Evolutionary conservation across 2,113 vertebrate species (phyloP).

Genomic region (Eonycteris spelaea): DNA sequence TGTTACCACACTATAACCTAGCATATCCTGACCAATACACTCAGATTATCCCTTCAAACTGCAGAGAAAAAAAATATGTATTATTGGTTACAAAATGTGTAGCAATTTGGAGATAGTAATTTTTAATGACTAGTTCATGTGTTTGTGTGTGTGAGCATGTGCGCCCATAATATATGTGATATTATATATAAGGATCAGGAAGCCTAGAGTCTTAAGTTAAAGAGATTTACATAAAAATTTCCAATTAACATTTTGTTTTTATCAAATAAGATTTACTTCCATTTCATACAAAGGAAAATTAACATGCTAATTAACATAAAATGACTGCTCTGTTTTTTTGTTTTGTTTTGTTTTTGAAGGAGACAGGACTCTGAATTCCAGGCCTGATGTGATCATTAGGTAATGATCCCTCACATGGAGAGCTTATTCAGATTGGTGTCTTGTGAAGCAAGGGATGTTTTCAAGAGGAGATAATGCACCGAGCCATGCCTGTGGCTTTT

Average conservation of each 20-base stretch:
- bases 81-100: background rate
- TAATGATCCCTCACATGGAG: background rate
- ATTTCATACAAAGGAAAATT: background rate
- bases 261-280: background rate
- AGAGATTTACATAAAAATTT: slow-evolving; percentile 13
- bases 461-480: background rate
- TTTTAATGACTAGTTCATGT: background rate
- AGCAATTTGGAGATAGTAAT: background rate
- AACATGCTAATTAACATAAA: background rate
- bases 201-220: background rate
- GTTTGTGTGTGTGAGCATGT: background rate
- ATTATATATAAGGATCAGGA: background rate
- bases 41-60: background rate
- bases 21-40: background rate
- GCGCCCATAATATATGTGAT: background rate
- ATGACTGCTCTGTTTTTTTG: background rate
- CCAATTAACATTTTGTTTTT: slow-evolving; percentile 32
- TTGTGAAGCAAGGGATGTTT: background rate
- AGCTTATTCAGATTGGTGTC: background rate
- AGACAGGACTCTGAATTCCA: background rate
- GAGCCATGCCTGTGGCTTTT: background rate
- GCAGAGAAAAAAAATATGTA: background rate
- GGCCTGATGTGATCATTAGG: background rate
- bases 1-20: background rate
- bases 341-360: background rate